Base-by-base conservation (phyloP, 1,140 invertebrate genomes). In the Drosophila ironensis region DNA sequence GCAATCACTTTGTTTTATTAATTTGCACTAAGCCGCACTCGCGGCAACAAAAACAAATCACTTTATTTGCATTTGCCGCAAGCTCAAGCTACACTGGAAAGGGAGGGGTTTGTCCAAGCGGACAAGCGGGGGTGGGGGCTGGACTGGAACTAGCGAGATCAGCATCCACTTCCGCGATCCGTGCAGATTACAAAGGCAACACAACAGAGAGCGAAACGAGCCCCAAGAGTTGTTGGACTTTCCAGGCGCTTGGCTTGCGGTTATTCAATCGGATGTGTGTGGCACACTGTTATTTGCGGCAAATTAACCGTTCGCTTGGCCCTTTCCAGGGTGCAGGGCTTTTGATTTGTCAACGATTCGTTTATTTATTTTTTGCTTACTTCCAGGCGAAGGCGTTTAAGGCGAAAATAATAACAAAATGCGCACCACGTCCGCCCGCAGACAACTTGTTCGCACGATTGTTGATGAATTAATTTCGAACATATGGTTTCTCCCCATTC, bases 401-500 rank as follows among this genome's bases (percentile, higher is more conserved):
- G 44, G 40, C 57, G 12, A 47, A 51, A 51, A 57, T 66, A 71
- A 74, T 45, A 70, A n/a, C n/a, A n/a, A 78, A 73, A 71, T 57
- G 52, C 63, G 78, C 47, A 80, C 57, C 22, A 71, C 78, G 80
- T 86, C 78, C 63, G 80, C 80, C 64, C 52, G 80, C 80, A 86
- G 80, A 86, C 78, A 67, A 84, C 51, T 84, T 78, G 51, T 73
- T 82, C 64, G 69, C 51, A 84, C 74, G 80, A 80, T 73, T 84
- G 67, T 63, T 72, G 68, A 40, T 61, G 54, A 61, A 72, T 61
- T 53, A 53, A 40, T 52, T 40, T 53, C 19, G 35, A 69, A 71
- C 68, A 72, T 71, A 71, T 72, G 68, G 61, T 71, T 56, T 60
- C 47, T 46, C 27, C 14, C 30, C 37, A 37, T 71, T 61, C 35